phyloP scores from a whole-genome alignment of 2,888 invertebrate genomes.

The Trichogramma evanescens region DNA sequence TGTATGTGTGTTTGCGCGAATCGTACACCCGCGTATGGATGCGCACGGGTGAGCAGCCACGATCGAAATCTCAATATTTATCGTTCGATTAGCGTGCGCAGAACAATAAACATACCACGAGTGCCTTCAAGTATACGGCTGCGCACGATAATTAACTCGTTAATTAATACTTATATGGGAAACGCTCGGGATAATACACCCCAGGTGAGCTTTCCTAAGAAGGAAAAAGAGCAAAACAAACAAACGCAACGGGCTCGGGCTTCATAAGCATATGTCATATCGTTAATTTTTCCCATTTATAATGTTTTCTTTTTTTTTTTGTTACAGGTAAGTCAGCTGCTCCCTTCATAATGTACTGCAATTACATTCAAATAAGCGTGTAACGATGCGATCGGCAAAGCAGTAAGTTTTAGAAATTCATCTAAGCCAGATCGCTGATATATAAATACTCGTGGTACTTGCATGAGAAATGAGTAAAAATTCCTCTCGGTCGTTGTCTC shows the following conservation, averaged over 20 bases:
- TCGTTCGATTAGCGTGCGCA: constrained; percentile 14
- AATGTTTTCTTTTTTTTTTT: constrained; percentile 4
- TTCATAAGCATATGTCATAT: neutral
- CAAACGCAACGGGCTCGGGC: neutral
- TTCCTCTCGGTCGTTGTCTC: no score
- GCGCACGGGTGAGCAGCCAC: constrained; percentile 4
- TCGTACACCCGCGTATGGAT: neutral
- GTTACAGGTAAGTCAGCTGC: constrained; percentile 11
- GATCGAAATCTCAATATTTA: constrained; percentile 21
- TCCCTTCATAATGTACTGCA: no score
- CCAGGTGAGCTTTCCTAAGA: neutral
- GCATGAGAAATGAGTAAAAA: no score
- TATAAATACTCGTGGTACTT: no score
- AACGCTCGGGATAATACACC: no score
- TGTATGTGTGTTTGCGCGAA: no score
- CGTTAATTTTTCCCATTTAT: neutral
- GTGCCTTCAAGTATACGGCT: no score
- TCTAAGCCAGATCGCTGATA: no score
- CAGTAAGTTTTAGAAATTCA: no score
- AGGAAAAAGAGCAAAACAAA: neutral
- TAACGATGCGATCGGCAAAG: no score
- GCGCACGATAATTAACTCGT: constrained; percentile 16
- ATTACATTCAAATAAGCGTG: no score
- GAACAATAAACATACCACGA: no score
- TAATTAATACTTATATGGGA: constrained; percentile 15